Evolutionary conservation across 2,797 vertebrate species (phyloP), one percentile per base, ranked within the genome.

Genomic region (Capromys pilorides): DNA sequence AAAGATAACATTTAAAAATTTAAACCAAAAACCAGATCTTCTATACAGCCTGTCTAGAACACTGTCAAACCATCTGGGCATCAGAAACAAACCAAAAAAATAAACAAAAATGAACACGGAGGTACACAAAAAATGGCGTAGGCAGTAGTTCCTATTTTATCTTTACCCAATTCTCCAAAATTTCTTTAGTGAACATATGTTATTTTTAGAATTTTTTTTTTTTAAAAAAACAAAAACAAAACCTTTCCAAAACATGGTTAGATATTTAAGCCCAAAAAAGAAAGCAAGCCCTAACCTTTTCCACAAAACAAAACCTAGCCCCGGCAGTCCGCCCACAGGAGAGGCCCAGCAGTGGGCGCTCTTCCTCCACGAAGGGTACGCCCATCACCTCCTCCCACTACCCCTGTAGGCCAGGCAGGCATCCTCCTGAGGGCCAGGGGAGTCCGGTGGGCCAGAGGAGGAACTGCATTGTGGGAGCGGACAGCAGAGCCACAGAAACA

Each of bases 391-490:
- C 19, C 33, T 73, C 16, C 54, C 7, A 26, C 49, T 14, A 39
- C 73, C n/a, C 13, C 18, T 7, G 69, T 14, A 13, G 11, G 3
- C 18, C 90, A 7, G 39, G 80, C 90, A 7, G 39, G 80, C n/a
- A 75, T 21, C 22, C 77, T 36, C n/a, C 39, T 3, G 41, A 21
- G 39, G 10, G 0, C 54, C 14, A 26, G 16, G 49, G 77, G 18
- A 11, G 49, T 18, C 16, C 49, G 9, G n/a, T 0, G 8, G 77
- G 49, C 77, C 77, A 54, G 8, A 11, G 31, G 51, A 75, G 24
- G 41, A 28, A 24, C 49, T 4, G 9, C 13, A 4, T 0, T 3
- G 28, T 18, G 36, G 19, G 0, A 0, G 13, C 1, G n/a, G 4
- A 61, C 57, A 16, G 51, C 5, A 7, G 14, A 85, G 77, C 26